Conservation (phyloP, 1,140 invertebrate genomes). For the Paraescarpia echinospica region DNA sequence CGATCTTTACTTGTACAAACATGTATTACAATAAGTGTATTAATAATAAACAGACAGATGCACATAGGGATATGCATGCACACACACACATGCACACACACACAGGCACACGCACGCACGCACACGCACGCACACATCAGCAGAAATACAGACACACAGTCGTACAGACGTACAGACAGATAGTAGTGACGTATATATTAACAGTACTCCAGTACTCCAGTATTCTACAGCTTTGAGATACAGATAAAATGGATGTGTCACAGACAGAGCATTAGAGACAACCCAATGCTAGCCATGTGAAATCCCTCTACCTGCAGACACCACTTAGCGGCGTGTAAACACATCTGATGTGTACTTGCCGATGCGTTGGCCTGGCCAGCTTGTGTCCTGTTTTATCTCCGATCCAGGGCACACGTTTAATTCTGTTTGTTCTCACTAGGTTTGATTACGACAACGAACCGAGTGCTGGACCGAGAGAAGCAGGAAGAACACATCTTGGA, state of each 20-base stretch:
- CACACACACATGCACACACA: no score
- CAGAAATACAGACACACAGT: no score
- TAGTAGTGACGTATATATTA: no score
- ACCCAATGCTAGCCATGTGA: neutral
- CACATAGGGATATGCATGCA: no score
- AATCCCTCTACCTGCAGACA: neutral
- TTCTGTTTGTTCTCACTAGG: conserved; percentile 63
- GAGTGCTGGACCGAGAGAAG: conserved; percentile 70
- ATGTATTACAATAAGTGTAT: no score
- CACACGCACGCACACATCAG: neutral
- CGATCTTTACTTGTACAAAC: neutral
- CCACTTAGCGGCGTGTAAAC: neutral
- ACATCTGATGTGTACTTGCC: neutral
- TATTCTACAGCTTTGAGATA: no score
- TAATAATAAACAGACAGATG: neutral
- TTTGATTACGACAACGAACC: conserved; percentile 76
- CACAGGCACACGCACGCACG: no score
- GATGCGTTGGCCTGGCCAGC: neutral
- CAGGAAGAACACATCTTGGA: conserved; percentile 49
- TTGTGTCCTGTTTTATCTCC: neutral
- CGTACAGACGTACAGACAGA: neutral
- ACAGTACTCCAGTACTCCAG: no score
- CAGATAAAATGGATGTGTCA: neutral
- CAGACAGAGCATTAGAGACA: neutral
- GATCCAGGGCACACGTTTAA: neutral